phyloP scores from a whole-genome alignment of 1,140 invertebrate species.

The Penaeus vannamei region DNA sequence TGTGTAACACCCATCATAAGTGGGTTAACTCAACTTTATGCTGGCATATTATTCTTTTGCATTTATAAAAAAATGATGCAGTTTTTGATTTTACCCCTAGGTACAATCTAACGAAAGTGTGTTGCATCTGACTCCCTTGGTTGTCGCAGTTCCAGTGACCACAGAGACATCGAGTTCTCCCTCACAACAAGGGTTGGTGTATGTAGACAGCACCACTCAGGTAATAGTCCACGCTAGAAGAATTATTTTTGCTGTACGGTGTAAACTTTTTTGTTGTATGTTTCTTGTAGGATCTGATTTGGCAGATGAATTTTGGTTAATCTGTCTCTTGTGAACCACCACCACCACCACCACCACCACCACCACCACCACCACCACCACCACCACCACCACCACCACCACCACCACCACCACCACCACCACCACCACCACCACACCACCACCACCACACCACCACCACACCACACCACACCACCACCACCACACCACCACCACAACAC shows the following conservation, averaged over 20 bases:
- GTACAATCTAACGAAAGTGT: constrained; percentile 11
- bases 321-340: neutral
- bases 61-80: neutral
- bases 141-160: neutral
- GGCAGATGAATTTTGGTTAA: neutral
- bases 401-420: no score
- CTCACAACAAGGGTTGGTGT: neutral
- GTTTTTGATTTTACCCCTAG: neutral
- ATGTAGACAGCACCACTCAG: constrained; percentile 2
- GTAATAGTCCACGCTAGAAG: neutral
- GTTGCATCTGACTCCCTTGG: constrained; percentile 9
- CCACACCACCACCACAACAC: no score
- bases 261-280: neutral
- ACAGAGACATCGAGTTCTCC: neutral
- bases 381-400: no score
- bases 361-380: no score
- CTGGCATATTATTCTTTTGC: no score
- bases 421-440: no score
- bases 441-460: no score
- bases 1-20: no score
- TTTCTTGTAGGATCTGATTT: neutral
- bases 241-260: neutral
- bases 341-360: no score
- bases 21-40: no score
- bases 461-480: no score